Evolutionary conservation across 2,113 vertebrate species (phyloP).

Genomic region (Halcyon malimbica): DNA sequence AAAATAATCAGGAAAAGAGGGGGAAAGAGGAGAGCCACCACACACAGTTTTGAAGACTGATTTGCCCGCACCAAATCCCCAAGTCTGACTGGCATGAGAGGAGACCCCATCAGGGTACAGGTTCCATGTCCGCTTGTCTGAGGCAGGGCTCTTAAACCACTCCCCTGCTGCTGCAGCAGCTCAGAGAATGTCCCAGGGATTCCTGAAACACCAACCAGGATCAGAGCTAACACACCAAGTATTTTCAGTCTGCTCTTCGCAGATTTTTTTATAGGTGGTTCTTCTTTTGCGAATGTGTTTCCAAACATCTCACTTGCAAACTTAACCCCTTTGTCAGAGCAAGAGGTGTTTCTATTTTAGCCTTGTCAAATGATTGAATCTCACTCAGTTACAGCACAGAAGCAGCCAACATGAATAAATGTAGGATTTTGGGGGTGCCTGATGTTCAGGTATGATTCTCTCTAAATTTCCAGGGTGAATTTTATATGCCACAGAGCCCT

Average conservation of each 20-base stretch:
- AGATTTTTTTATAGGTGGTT: not conserved
- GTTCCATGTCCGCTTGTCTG: accelerated
- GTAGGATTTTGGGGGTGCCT: not conserved
- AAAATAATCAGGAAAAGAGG: not conserved
- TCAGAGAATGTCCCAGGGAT: not conserved
- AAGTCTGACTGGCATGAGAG: not conserved
- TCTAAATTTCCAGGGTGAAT: not conserved
- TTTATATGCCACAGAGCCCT: not conserved
- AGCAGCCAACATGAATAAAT: not conserved
- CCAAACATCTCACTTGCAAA: not conserved
- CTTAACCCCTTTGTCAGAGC: not conserved
- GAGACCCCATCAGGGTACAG: accelerated
- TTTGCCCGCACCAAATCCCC: not conserved
- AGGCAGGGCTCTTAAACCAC: accelerated
- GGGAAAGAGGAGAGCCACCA: not conserved
- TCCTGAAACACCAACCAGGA: not conserved
- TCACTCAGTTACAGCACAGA: not conserved
- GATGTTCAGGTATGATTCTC: not conserved
- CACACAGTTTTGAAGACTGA: not conserved
- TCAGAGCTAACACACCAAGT: not conserved
- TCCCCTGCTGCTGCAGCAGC: not conserved
- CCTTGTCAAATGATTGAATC: accelerated
- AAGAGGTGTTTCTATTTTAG: not conserved
- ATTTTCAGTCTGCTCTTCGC: not conserved
- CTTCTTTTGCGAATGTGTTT: not conserved